Evolutionary conservation across 2,113 vertebrate species (phyloP).

Genomic region (Chaetodon auriga): DNA sequence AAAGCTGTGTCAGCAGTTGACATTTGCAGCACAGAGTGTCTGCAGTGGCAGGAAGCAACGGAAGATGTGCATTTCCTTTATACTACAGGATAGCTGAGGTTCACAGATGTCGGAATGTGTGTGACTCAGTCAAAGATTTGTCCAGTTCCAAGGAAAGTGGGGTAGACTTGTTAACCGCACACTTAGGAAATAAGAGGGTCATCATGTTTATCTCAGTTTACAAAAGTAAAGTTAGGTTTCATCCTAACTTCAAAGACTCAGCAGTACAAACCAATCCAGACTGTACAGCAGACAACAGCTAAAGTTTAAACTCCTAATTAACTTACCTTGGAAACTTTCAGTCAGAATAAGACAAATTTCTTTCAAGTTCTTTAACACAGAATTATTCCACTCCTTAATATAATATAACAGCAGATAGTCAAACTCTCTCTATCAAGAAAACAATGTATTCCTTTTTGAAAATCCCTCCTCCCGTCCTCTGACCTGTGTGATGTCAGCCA

Average conservation of each 20-base stretch:
- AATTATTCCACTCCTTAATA: not conserved
- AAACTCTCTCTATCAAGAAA: not conserved
- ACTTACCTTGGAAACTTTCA: not conserved
- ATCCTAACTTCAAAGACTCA: not conserved
- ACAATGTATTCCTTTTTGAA: not conserved
- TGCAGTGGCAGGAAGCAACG: conserved; percentile 49
- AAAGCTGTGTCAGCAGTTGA: conserved; percentile 49
- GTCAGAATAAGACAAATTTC: not conserved
- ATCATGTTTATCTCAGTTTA: not conserved
- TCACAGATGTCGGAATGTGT: not conserved
- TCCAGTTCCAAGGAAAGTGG: not conserved
- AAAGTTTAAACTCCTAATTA: not conserved
- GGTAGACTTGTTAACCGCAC: not conserved
- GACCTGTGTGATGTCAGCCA: conserved; percentile 99
- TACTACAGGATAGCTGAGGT: conserved; percentile 16
- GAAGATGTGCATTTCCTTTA: conserved; percentile 52
- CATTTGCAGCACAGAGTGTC: conserved; percentile 21
- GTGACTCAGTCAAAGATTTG: conserved; percentile 4
- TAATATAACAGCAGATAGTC: not conserved
- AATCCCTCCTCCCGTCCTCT: not conserved
- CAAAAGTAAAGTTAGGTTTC: not conserved
- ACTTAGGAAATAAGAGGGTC: not conserved
- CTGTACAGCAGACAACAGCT: not conserved
- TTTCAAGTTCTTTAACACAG: not conserved
- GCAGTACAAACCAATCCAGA: not conserved